Base-by-base conservation (phyloP, 2,888 invertebrate genomes). In the Thymelicus sylvestris region DNA sequence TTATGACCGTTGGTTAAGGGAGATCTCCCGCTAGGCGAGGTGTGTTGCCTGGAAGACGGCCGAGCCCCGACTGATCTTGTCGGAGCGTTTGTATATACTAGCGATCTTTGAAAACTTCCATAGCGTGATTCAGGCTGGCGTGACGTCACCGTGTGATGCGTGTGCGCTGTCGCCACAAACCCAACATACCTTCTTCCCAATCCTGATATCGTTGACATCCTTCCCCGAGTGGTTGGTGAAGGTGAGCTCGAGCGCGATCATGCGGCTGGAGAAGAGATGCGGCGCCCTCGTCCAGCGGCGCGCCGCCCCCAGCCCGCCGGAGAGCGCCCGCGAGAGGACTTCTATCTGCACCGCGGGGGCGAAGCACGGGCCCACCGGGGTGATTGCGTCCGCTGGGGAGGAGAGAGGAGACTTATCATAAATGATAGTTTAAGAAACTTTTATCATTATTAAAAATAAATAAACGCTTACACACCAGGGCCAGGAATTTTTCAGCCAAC, bases 191-290 rank as follows among this genome's bases (percentile, higher is more conserved):
- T 97, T 97, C 78, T 95, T 95, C 55, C 95, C 95, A 72, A 98
- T 88, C 78, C 95, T 94, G 72, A 99, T 95, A 77, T 96, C 95
- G 39, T 92, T 94, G 69, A 98, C 94, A 55, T 95, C 95, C n/a
- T 95, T 95, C 19, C 15, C 84, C 84, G 59, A 94, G 80, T 95
- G 95, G 90, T 99, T 99, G 48, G 95, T 95, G 89, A 99, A 96
- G 39, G 94, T 92, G 72, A 99, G 85, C 85, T 98, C 97, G 12
- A 99, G 90, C 24, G 97, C 97, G 72, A 96, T 95, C 97, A 98
- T 97, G 75, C 94, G 93, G 6, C 96, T 94, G 8, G 98, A 98
- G 89, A 96, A 97, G 66, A 98, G 93, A 86, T 98, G 97, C 15
- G 97, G 97, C 52, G 96, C 95, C 77, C 98, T 95, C 0, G 96